Percentiles rank a stretch among this genome's conserved stretches.
These are phyloP conservation scores for Paratrypauchen microcephalus DNA, from an alignment of 2,797 vertebrate species.

Conservation along the genomic window DNA sequence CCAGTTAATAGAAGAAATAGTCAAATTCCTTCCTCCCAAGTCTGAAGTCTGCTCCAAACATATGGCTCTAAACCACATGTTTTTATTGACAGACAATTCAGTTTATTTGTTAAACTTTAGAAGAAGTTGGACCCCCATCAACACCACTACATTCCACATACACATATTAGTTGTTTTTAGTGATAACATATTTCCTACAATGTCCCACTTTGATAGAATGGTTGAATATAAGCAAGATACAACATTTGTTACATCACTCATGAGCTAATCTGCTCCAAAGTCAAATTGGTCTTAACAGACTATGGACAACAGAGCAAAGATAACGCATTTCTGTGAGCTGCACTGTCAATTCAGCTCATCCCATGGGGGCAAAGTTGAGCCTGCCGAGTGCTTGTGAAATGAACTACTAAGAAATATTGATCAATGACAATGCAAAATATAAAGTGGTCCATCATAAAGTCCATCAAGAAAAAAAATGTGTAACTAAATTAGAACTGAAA, in stretches of 20 bases:
- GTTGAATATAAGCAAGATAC: not conserved
- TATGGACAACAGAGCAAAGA: not conserved
- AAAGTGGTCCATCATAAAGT: no score
- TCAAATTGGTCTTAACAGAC: not conserved
- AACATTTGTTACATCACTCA: not conserved
- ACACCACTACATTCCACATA: not conserved
- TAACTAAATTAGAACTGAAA: no score
- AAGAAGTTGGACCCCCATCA: not conserved
- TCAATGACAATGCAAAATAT: not conserved
- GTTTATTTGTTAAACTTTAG: not conserved
- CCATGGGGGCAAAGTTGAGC: conserved; percentile 17
- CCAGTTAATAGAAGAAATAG: no score
- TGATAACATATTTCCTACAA: not conserved
- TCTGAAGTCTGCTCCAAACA: not conserved
- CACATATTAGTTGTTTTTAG: not conserved
- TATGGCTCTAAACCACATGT: not conserved
- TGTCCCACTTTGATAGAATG: not conserved
- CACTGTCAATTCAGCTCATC: not conserved
- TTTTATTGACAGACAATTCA: not conserved
- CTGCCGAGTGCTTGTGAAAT: not conserved
- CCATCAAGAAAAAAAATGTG: no score
- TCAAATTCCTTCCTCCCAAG: not conserved
- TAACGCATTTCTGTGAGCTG: not conserved
- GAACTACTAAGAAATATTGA: not conserved
- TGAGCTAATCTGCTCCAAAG: not conserved